Conservation (phyloP, 2,113 vertebrate species). For the Cyprinodon tularosa region DNA sequence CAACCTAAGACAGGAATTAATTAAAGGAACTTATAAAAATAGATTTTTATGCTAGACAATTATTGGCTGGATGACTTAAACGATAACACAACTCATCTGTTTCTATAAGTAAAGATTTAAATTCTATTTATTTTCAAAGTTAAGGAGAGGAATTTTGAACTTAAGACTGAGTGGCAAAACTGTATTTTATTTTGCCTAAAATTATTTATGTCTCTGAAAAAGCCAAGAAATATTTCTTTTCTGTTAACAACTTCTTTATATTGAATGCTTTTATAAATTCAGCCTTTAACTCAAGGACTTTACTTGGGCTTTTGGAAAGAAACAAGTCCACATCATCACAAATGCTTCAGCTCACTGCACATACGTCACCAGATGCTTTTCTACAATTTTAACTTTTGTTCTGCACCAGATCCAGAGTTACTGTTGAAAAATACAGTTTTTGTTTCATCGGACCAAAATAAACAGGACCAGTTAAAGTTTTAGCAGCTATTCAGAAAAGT, state of each 20-base stretch:
- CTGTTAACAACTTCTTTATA: not conserved
- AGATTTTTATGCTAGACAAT: not conserved
- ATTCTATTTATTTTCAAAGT: not conserved
- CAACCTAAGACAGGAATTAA: conserved; percentile 75
- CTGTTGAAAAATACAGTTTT: too few species aligned
- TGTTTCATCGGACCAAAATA: too few species aligned
- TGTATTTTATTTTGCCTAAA: too few species aligned
- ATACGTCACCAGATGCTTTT: too few species aligned
- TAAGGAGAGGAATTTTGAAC: too few species aligned
- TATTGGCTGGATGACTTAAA: not conserved
- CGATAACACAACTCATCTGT: not conserved
- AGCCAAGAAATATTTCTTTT: not conserved
- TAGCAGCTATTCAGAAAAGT: too few species aligned
- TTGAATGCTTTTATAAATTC: not conserved
- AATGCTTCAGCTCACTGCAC: too few species aligned
- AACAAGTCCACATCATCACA: not conserved
- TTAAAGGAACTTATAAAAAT: not conserved
- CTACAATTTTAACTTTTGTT: too few species aligned
- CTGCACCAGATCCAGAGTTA: not conserved
- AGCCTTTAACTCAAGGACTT: not conserved
- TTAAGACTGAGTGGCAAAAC: too few species aligned
- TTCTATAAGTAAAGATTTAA: not conserved
- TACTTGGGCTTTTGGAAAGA: not conserved
- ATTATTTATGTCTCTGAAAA: not conserved
- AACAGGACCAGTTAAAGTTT: too few species aligned